These are phyloP conservation scores for Pseudococcus viburni DNA, from an alignment of 2,888 invertebrate species.

Conservation along the genomic window DNA sequence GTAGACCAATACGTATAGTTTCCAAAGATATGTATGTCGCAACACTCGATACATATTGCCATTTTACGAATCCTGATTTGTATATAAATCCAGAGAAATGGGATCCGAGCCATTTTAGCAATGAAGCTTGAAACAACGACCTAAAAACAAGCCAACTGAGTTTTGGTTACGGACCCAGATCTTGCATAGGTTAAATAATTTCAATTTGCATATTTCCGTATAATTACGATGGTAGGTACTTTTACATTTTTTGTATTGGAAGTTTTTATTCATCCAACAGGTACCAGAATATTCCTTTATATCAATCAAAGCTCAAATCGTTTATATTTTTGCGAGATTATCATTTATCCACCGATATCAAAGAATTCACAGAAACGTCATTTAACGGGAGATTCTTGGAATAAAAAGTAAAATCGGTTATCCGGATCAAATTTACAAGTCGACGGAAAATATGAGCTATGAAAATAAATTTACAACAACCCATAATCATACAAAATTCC, in stretches of 20 bases:
- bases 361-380: not conserved
- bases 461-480: too few relatives aligned
- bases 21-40: not conserved
- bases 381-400: not conserved
- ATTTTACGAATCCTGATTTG: not conserved
- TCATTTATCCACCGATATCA: not conserved
- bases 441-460: not conserved
- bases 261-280: not conserved
- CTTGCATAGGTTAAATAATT: not conserved
- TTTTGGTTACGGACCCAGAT: not conserved
- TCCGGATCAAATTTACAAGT: not conserved
- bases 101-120: slow-evolving; percentile 3
- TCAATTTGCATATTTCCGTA: too few relatives aligned
- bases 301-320: not conserved
- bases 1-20: not conserved
- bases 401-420: not conserved
- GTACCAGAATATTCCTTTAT: not conserved
- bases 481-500: too few relatives aligned
- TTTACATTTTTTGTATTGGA: too few relatives aligned
- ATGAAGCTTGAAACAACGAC: not conserved
- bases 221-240: too few relatives aligned
- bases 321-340: not conserved
- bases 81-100: not conserved
- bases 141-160: not conserved
- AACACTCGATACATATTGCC: not conserved